Evolutionary conservation across 1,140 invertebrate genomes (phyloP).

Genomic region (Melipona quadrifasciata): DNA sequence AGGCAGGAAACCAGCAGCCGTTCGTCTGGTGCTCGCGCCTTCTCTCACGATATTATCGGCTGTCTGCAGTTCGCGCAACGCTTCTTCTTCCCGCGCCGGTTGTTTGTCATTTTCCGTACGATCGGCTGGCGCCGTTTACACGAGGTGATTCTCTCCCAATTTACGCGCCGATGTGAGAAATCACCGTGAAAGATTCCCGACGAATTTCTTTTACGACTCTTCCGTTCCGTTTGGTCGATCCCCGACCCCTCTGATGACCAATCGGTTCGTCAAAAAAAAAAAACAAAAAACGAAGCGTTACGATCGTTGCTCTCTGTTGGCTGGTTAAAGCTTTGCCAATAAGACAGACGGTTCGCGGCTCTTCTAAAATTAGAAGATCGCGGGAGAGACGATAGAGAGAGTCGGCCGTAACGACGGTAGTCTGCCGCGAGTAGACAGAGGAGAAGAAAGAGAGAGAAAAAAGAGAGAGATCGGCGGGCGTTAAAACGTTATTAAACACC

Average conservation of each 20-base stretch:
- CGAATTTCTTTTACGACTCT: no score
- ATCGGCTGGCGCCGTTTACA: not conserved
- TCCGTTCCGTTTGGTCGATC: no score
- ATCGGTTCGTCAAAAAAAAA: no score
- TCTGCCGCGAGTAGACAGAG: not conserved
- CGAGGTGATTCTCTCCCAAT: no score
- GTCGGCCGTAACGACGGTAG: not conserved
- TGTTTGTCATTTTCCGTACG: slow-evolving; percentile 56
- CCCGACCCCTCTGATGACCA: no score
- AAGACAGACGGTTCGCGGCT: not conserved
- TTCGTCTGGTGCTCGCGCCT: not conserved
- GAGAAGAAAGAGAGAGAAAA: not conserved
- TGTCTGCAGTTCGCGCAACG: slow-evolving; percentile 25
- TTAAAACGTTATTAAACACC: not conserved
- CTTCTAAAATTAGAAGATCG: slow-evolving; percentile 41
- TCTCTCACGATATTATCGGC: slow-evolving; percentile 48
- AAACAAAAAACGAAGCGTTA: no score
- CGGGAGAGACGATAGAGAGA: not conserved
- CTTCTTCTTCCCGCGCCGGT: slow-evolving; percentile 11
- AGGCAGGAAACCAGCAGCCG: not conserved
- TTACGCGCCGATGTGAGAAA: no score
- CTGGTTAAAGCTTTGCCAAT: not conserved
- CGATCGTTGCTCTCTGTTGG: no score
- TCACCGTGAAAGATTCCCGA: no score
- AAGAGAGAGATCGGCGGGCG: not conserved